Base-by-base conservation (phyloP, 2,113 vertebrate genomes). In the Platichthys stellatus region DNA sequence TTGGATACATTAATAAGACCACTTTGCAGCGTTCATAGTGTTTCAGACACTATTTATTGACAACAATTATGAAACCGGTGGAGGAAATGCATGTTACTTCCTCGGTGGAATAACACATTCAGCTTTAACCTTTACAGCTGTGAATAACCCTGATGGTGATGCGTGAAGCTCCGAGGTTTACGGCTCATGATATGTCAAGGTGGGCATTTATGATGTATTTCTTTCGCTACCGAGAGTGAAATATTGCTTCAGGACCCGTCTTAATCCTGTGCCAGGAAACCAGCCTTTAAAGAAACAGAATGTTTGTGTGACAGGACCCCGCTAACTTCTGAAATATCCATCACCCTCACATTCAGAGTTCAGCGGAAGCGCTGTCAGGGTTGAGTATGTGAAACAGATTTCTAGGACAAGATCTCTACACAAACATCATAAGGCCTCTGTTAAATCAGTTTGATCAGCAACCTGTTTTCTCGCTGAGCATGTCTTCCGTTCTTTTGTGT, bases 341-440 rank as follows among this genome's bases (percentile, higher is more conserved):
- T 91, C 92, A 92, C 77, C 53, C 72, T 82, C 80, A 75, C 84
- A 28, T 78, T 85, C 69, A 64, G 83, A 82, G 86, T 60, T 76
- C 77, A 89, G 78, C 83, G 86, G 89, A 93, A 84, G 80, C 65
- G 51, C 86, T 83, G 86, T 87, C 86, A 86, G 79, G 62, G 76
- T 60, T 71, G 84, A 88, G 86, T 74, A 91, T 91, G 91, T 89
- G 87, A 91, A 92, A 92, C 83, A 84, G 81, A 92, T 92, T 89
- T 90, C 82, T 85, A 65, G 63, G 86, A 83, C 88, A 69, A 86
- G 75, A 85, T 78, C 83, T 74, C 84, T 88, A 72, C 28, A 77
- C 86, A 91, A 90, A 92, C 88, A 91, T 89, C 81, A 83, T 74
- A 58, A 76, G 77, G 78, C 63, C 86, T 88, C 90, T 91, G 92